Base-by-base conservation (phyloP, 1,140 invertebrate species). In the Littorina saxatilis region DNA sequence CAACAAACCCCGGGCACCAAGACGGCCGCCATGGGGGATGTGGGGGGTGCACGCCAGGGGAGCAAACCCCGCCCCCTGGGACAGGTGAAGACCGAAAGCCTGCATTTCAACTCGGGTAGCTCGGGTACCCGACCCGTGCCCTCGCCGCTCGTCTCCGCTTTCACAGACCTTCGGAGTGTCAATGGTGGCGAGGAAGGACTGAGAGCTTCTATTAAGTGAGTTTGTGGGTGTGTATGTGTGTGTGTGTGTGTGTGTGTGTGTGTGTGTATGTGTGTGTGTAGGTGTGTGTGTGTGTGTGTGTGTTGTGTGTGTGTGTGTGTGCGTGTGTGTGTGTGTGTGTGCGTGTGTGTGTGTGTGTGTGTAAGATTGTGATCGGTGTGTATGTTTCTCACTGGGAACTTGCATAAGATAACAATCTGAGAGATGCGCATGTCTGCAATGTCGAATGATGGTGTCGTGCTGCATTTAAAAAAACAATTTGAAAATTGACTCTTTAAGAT, bases 241-340 rank as follows among this genome's bases (percentile, higher is more conserved):
- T 39, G 35, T 23, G 68, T 72, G 35, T 39, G 68, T 72, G 68
- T 39, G 35, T 39, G 68, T 72, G 68, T 39, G 35, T 39, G 68
- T 72, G 68, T 72, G 35, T 72, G 35, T 40, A 37, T 72, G 35
- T 72, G 68, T 40, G 68, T 39, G 68, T 72, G 35, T 40, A 15
- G 9, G 68, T 61, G 58, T 61, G 58, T 61, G 58, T 61, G 58
- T 61, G 58, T 61, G 58, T 61, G 23, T 61, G 7, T 7, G 58
- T 61, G 23, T 11, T n/a, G 58, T 61, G 7, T 61, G 58, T 7
- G 58, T 61, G 58, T 61, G 7, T 7, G 58, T 35, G 4, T 35
- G 63, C 7, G 63, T 20, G 63, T 20, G 32, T 37, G 63, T 37
- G 63, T 68, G 63, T 68, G 58, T 68, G 68, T 70, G 29, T 40